Evolutionary conservation across 1,140 invertebrate species (phyloP), one percentile per base, ranked within the genome.

Genomic region (Tachypleus tridentatus): DNA sequence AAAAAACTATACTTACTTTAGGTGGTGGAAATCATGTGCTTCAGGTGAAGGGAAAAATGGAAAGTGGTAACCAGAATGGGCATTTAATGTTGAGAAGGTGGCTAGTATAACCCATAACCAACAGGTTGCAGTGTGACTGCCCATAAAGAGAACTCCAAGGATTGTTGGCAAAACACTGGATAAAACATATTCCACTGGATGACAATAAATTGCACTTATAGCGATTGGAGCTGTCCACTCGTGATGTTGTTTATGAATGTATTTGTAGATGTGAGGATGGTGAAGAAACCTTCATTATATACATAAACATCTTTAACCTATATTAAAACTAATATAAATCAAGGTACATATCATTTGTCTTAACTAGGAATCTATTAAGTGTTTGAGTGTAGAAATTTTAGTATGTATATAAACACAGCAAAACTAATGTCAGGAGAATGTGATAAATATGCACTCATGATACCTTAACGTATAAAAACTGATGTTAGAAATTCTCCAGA

Each of bases 1-100:
- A 29, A 2, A 29, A 29, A 29, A 29, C 29, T 29, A 54, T 54
- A 63, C 51, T 59, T 64, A 64, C 64, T 67, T 63, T 5, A 70
- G 68, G 64, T 78, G 77, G 64, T 78, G 77, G 66, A 71, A 78
- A 70, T 78, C 77, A 64, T 78, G 77, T 49, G 75, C 73, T 64
- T 77, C 76, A 5, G 76, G 76, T 9, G 76, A 77, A 1, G 75
- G 74, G 10, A 78, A 62, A 47, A 77, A 70, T 9, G 77, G 77
- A 47, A 78, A 73, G 62, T 78, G 76, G 63, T 78, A 78, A 2
- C 77, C 77, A 64, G 74, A 74, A 69, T 78, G 77, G 51, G 74
- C 60, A 29, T 76, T 73, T 7, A 75, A 74, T 6, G 77, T 79
- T 7, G 74, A 75, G 50, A 75, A 52, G 5, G 77, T 63, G 5